Conservation (phyloP, 35 echinoderm and acorn worm genomes). For the Heliocidaris erythrogramma region DNA sequence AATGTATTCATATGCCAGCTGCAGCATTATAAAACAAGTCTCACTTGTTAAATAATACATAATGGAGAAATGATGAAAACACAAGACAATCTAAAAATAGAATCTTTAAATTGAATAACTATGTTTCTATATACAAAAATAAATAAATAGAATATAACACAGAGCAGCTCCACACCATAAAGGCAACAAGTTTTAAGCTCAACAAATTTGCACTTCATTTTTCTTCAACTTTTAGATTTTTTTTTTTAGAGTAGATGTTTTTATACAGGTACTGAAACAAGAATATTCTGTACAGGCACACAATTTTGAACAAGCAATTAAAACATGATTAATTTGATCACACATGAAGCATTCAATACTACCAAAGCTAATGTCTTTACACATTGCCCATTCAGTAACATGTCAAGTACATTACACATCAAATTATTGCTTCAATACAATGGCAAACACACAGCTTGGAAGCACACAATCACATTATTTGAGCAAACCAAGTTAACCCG, state of each 20-base stretch:
- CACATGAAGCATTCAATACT: not conserved
- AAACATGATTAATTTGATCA: not conserved
- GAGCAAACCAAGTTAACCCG: no score
- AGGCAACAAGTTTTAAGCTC: not conserved
- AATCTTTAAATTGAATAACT: not conserved
- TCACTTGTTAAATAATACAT: no score
- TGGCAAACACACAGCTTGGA: not conserved
- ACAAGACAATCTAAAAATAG: not conserved
- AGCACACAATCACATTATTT: not conserved
- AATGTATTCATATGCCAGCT: no score
- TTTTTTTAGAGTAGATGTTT: not conserved
- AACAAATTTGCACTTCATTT: not conserved
- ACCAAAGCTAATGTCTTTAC: no score
- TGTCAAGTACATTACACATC: not conserved
- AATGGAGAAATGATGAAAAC: not conserved
- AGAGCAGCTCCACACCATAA: not conserved
- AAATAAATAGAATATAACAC: not conserved
- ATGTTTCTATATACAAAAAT: not conserved
- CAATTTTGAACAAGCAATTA: not conserved
- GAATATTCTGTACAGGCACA: not conserved
- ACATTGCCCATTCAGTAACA: not conserved
- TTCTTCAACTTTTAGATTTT: not conserved
- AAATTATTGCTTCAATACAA: not conserved
- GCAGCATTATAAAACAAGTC: no score
- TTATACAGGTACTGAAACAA: not conserved